Conservation (phyloP, 1,140 invertebrate genomes). For the Calycopis cecrops region DNA sequence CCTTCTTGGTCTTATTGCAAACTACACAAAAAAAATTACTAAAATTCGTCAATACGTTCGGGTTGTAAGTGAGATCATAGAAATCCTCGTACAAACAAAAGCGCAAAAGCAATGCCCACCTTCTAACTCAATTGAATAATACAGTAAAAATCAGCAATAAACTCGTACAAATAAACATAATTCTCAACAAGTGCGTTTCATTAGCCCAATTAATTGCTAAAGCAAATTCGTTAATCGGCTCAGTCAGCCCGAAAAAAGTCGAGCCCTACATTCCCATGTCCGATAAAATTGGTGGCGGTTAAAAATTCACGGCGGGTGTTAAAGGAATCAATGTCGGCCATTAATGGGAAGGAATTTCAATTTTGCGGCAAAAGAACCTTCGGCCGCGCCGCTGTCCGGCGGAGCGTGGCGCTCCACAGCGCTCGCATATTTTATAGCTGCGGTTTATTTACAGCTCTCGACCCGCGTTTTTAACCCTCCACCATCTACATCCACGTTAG, state of each 20-base stretch:
- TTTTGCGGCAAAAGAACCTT: constrained; percentile 1
- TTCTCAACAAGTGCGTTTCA: constrained; percentile 1
- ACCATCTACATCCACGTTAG: too few species aligned
- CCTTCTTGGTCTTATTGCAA: too few species aligned
- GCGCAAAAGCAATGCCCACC: too few species aligned
- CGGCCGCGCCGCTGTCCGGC: not conserved
- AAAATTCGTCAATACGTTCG: too few species aligned
- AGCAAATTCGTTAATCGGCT: not conserved
- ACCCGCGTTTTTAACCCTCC: too few species aligned
- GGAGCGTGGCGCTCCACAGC: not conserved
- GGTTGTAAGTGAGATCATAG: too few species aligned
- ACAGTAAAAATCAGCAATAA: too few species aligned
- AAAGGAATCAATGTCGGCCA: constrained; percentile 3
- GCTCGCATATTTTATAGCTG: not conserved
- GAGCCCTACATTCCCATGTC: too few species aligned
- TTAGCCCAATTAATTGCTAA: not conserved
- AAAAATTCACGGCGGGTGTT: not conserved
- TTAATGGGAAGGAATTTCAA: constrained; percentile 9
- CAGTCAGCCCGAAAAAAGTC: not conserved
- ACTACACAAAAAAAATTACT: too few species aligned
- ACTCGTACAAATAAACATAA: too few species aligned
- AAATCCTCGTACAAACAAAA: too few species aligned
- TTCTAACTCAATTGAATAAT: too few species aligned
- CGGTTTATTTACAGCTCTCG: not conserved
- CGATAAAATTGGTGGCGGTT: constrained; percentile 2